Base-by-base conservation (phyloP, 2,113 vertebrate genomes). In the Leucopternis melanops region DNA sequence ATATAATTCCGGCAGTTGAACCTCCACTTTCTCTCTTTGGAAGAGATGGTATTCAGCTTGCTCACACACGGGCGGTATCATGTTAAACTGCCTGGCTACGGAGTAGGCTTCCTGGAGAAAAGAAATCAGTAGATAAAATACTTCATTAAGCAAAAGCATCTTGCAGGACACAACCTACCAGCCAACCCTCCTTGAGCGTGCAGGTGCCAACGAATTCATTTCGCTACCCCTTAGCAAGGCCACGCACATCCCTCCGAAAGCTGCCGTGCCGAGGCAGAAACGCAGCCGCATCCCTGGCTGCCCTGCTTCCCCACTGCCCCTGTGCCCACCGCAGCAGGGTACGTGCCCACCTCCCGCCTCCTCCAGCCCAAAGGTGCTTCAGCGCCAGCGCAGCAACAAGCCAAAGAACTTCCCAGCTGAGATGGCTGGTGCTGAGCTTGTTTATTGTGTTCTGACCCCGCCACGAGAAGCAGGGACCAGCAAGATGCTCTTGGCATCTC, bases 41-140 rank as follows among this genome's bases (percentile, higher is more conserved):
- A 99, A 99, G 55, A 99, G 99, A 49, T 99, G 99, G 67, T 99
- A 99, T 91, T 99, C 99, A 0, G 99, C 99, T 97, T 99, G 99
- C 49, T 99, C 99, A 38, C 99, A 99, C 83, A 99, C 99, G 0
- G 99, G 99, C 0, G 99, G 99, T 91, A 99, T 99, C 97, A 99
- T 98, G 94, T 99, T 99, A 88, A 99, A 99, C 98, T 99, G 99
- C 94, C 99, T 98, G 16, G 99, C 99, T 86, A 99, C 99, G 0
- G 99, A 99, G 93, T 99, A 99, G 29, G 99, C 99, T 96, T 99
- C 99, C 99, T 99, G 88, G 45, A 63, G 86, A 57, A 36, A 69
- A 79, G 49, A 54, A 75, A 47, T 0, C 9, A 29, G 15, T 0
- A 13, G 50, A 31, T 12, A 23, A 63, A 80, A 26, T 2, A 9